Evolutionary conservation across 2,888 invertebrate genomes (phyloP).

Genomic region (Lysandra coridon): DNA sequence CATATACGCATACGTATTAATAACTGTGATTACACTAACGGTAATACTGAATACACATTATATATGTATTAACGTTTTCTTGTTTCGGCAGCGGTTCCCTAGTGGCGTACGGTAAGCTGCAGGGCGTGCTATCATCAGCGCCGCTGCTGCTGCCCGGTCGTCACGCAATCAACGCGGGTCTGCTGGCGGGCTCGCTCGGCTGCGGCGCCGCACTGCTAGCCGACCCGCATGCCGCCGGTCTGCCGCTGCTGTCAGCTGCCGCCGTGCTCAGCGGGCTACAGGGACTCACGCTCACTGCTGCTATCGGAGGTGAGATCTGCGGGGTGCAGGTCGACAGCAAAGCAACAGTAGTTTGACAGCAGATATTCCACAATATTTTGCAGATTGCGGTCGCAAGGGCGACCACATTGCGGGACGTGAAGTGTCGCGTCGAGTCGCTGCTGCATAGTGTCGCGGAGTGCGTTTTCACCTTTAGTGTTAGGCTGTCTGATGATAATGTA

Average conservation of each 20-base stretch:
- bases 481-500: too few relatives aligned
- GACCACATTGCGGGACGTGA: too few relatives aligned
- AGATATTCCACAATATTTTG: too few relatives aligned
- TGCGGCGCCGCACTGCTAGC: conserved; percentile 85
- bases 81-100: conserved; percentile 85
- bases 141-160: conserved; percentile 91
- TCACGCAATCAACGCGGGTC: conserved; percentile 86
- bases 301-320: conserved; percentile 87
- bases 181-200: conserved; percentile 85
- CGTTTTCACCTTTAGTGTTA: too few relatives aligned
- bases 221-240: conserved; percentile 83
- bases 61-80: not conserved
- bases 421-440: too few relatives aligned
- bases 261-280: conserved; percentile 88
- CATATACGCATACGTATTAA: too few relatives aligned
- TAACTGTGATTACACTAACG: too few relatives aligned
- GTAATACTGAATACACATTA: too few relatives aligned
- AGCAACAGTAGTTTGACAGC: not conserved
- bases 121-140: conserved; percentile 89
- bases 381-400: too few relatives aligned
- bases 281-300: conserved; percentile 93
- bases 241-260: conserved; percentile 87
- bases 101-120: conserved; percentile 94
- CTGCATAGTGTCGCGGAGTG: too few relatives aligned
- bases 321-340: too few relatives aligned